Evolutionary conservation across 2,888 invertebrate species (phyloP), one percentile per base, ranked within the genome.

Genomic region (Lingula anatina): DNA sequence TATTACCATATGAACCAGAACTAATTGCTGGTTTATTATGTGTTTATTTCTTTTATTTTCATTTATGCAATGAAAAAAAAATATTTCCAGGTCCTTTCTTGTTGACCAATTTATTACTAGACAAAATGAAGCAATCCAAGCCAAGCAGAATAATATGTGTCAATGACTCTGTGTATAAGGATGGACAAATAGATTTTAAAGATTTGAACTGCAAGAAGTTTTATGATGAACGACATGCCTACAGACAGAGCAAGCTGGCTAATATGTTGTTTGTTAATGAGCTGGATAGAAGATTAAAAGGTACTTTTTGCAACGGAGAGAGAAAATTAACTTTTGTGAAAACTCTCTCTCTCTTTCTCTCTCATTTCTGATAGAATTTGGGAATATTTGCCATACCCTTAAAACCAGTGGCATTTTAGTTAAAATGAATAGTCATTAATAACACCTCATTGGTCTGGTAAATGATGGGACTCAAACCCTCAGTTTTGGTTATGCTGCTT

Each of bases 111-210:
- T 59, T 75, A 18, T 59, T 77, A 12, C 53, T 76, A 40, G 70
- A 72, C 41, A 65, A 66, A 47, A 54, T 77, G 45, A 71, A 70
- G 50, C 43, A 56, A 23, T 68, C 71, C 0, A 57, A 62, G 21
- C 68, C 71, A 7, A 70, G 70, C 40, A 60, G 76, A 26, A 64
- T 77, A 36, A 61, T 77, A 12, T 73, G 69, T 48, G 60, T 77
- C 0, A 65, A 72, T 3, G 68, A 71, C 36, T 51, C 65, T 20
- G 57, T 66, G 9, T 65, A 71, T 46, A 60, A 52, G 37, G 51
- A 48, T n/a, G 66, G 70, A 12, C 44, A 47, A 28, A 71, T 76
- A 21, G 65, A 76, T 50, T 73, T 73, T 57, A 67, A 69, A 5
- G 72, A 76, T 54, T 54, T 77, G 25, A 76, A 72, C 54, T 59